Evolutionary conservation across 2,888 invertebrate genomes (phyloP).

Genomic region (Erebia palarica): DNA sequence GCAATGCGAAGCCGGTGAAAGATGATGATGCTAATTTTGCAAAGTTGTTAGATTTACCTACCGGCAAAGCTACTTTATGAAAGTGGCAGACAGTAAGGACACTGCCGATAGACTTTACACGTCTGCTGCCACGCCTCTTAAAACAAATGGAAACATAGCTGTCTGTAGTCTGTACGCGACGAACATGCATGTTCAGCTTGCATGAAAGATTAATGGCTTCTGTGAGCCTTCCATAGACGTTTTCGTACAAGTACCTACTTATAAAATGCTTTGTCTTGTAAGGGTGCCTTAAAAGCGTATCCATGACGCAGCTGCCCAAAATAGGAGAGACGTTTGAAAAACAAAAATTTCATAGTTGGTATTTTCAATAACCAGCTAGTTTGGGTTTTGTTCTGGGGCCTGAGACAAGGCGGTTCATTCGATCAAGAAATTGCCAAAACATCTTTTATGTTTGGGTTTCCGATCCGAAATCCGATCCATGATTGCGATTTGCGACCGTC

Average conservation of each 20-base stretch:
- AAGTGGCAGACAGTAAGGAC: background rate
- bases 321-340: background rate
- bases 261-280: conserved; percentile 7
- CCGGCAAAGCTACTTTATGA: no score
- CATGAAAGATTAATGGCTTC: background rate
- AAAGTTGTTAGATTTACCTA: no score
- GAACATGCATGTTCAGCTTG: background rate
- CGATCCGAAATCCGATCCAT: no score
- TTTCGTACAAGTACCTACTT: background rate
- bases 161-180: background rate
- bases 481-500: no score
- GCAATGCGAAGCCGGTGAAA: no score
- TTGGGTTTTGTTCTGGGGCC: no score
- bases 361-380: no score
- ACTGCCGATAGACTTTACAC: background rate
- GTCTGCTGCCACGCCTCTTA: background rate
- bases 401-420: no score
- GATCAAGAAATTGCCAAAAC: no score
- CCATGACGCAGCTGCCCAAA: conserved; percentile 1
- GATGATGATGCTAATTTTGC: no score
- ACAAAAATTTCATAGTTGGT: no score
- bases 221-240: background rate
- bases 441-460: no score
- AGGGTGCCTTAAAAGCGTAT: background rate
- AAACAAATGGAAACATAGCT: background rate